Evolutionary conservation across 2,888 invertebrate species (phyloP).

Genomic region (Mactromeris polynyma): DNA sequence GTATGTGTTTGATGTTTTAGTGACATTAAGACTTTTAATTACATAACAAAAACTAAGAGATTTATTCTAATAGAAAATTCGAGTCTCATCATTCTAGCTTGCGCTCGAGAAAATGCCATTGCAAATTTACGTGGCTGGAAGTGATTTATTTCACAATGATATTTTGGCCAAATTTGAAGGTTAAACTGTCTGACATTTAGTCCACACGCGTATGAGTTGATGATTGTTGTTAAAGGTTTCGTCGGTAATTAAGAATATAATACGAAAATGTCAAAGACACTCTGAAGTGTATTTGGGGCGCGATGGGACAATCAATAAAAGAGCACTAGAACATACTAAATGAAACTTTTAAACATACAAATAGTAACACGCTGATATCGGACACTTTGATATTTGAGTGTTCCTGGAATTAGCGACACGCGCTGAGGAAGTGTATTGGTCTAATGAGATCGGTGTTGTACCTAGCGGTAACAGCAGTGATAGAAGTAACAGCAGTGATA

Average conservation of each 20-base stretch:
- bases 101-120: background rate
- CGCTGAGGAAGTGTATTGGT: too few species aligned
- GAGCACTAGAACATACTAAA: background rate
- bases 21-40: background rate
- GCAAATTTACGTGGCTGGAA: too few species aligned
- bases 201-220: background rate
- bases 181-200: background rate
- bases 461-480: too few species aligned
- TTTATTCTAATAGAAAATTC: too few species aligned
- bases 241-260: background rate
- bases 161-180: background rate
- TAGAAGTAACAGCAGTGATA: too few species aligned
- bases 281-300: background rate
- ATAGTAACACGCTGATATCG: too few species aligned
- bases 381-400: too few species aligned
- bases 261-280: background rate
- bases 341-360: too few species aligned
- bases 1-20: background rate
- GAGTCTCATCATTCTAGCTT: too few species aligned
- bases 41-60: background rate
- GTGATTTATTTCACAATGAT: too few species aligned
- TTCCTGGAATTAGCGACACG: too few species aligned
- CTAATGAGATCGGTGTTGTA: too few species aligned
- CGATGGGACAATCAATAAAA: background rate
- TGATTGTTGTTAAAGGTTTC: background rate